Evolutionary conservation across 2,888 invertebrate species (phyloP).

Genomic region (Brachyopa scutellaris): DNA sequence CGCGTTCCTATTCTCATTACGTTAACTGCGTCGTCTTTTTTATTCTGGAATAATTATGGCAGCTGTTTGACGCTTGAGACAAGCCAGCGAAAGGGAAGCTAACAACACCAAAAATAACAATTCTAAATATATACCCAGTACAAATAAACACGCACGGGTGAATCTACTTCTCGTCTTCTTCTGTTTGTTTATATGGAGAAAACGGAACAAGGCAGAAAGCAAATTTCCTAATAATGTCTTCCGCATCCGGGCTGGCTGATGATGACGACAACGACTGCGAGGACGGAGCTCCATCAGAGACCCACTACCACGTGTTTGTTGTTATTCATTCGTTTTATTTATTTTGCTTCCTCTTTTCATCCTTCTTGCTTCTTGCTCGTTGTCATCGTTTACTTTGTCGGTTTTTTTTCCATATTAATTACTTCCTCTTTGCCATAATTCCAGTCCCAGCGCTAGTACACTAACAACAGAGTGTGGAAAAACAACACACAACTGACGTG

Average conservation of each 20-base stretch:
- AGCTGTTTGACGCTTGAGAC: slow-evolving; percentile 56
- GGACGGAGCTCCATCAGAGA: slow-evolving; percentile 4
- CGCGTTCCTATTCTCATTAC: slow-evolving; percentile 12
- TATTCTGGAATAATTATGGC: slow-evolving; percentile 41
- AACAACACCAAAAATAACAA: slow-evolving; percentile 48
- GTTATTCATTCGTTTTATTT: slow-evolving; percentile 38
- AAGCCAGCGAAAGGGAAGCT: slow-evolving; percentile 47
- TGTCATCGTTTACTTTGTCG: slow-evolving; percentile 55
- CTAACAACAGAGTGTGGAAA: slow-evolving; percentile 14
- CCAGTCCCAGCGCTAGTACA: too few species aligned
- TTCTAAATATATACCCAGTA: slow-evolving; percentile 49
- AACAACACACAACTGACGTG: slow-evolving; percentile 7
- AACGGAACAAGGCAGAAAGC: slow-evolving; percentile 70
- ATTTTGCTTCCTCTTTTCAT: slow-evolving; percentile 11
- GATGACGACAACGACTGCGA: slow-evolving; percentile 21
- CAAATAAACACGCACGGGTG: slow-evolving; percentile 27
- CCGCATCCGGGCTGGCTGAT: slow-evolving; percentile 73
- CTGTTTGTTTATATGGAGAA: slow-evolving; percentile 28
- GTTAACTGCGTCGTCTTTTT: slow-evolving; percentile 28
- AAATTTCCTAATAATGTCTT: slow-evolving; percentile 75
- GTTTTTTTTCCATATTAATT: slow-evolving; percentile 53
- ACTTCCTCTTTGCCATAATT: slow-evolving; percentile 58
- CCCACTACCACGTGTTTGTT: slow-evolving; percentile 59
- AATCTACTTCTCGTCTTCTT: slow-evolving; percentile 12
- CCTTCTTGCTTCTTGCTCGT: slow-evolving; percentile 15